Conservation (phyloP, 2,888 invertebrate species). For the Nemotelus pantherinus region DNA sequence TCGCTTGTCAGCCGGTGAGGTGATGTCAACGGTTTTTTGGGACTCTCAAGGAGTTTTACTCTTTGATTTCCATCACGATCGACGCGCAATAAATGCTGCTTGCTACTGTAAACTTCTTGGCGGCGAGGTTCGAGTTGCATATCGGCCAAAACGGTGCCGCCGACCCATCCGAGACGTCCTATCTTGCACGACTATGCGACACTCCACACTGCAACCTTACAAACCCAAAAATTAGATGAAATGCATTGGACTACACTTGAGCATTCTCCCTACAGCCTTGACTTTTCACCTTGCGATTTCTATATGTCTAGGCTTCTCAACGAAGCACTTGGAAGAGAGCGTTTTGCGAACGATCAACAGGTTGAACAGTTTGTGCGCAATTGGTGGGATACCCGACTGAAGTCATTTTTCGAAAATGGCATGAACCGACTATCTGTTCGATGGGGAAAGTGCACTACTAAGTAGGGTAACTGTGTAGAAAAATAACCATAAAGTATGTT, state of each 20-base stretch:
- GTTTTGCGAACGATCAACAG: background rate
- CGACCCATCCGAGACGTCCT: background rate
- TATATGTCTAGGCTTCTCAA: constrained; percentile 14
- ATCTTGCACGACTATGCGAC: background rate
- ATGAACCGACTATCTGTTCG: constrained; percentile 4
- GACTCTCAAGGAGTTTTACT: constrained; percentile 6
- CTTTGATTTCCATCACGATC: background rate
- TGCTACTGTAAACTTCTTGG: background rate
- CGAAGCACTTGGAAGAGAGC: background rate
- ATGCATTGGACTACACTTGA: constrained; percentile 16
- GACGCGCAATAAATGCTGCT: background rate
- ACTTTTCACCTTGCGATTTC: constrained; percentile 10
- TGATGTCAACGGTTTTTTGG: background rate
- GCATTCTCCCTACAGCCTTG: background rate
- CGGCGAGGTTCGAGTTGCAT: background rate
- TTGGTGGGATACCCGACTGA: constrained; percentile 1
- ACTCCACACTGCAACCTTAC: background rate
- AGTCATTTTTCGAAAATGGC: background rate
- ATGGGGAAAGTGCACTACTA: background rate
- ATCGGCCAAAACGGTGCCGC: background rate
- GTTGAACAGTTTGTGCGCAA: constrained; percentile 2
- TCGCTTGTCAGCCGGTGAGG: background rate
- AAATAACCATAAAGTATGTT: too few relatives aligned
- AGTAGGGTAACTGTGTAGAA: background rate
- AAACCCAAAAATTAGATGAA: background rate